Evolutionary conservation across 2,113 vertebrate genomes (phyloP).

Genomic region (Erythrocercus mccallii): DNA sequence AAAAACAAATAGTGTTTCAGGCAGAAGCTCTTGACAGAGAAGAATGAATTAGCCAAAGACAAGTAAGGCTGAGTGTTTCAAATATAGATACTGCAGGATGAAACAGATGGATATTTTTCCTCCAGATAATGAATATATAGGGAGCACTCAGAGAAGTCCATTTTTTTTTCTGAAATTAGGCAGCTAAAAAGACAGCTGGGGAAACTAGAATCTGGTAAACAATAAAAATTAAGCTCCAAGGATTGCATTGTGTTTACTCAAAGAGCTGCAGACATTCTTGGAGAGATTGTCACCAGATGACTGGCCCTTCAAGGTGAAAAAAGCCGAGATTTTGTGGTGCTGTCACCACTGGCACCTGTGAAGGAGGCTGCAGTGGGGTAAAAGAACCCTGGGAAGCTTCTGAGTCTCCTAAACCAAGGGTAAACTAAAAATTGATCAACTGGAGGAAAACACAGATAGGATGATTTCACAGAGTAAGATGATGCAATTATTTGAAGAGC

Average conservation of each 20-base stretch:
- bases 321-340: not conserved
- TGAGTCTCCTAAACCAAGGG: not conserved
- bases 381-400: not conserved
- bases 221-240: not conserved
- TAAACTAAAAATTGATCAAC: not conserved
- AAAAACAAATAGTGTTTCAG: not conserved
- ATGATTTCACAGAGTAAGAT: not conserved
- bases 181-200: not conserved
- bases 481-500: not conserved
- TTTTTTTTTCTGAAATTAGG: not conserved
- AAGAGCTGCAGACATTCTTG: not conserved
- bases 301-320: not conserved
- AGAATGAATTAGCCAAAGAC: conserved; percentile 3
- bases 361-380: not conserved
- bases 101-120: conserved; percentile 44
- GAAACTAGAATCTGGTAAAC: not conserved
- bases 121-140: not conserved
- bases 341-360: not conserved
- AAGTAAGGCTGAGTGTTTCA: conserved; percentile 33
- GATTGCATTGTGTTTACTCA: not conserved
- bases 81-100: conserved; percentile 30
- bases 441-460: not conserved
- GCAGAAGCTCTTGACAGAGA: conserved; percentile 29
- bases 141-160: not conserved
- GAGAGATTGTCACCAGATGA: not conserved